Base-by-base conservation (phyloP, 2,797 vertebrate genomes). In the Ciconia nigra region DNA sequence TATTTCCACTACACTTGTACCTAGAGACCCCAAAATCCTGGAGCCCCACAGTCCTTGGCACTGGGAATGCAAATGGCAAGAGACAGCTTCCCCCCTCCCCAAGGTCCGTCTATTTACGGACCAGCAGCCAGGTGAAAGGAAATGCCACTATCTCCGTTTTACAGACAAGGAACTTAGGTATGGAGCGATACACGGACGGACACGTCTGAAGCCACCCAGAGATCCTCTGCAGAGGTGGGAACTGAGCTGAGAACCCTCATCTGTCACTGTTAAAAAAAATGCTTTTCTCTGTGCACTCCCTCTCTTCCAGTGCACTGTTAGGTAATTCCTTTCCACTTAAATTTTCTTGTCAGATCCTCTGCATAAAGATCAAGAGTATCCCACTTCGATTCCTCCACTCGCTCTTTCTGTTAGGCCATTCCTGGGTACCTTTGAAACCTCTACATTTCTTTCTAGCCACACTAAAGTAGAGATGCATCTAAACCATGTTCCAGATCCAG, bases 171-270 rank as follows among this genome's bases (percentile, higher is more conserved):
- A 87, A 67, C 28, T 59, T 67, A 2, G 13, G 19, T 69, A 67
- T 2, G 8, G 54, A 71, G n/a, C 1, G 1, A 52, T n/a, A 77
- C 28, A 52, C 0, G 1, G 61, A 83, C 0, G 0, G 62, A 70
- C 3, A 6, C 1, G 9, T 35, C 37, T 7, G 2, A 93, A 83
- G 76, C 9, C 4, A 2, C 35, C 18, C 66, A 70, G 35, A 80
- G 44, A 73, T 52, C 28, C 12, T 58, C 54, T 51, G 46, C 28
- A 82, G 58, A 66, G 44, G 42, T 66, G 54, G 58, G 51, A 90
- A 57, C 54, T 31, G 35, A 94, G n/a, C 6, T 65, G 54, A 80
- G 61, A 78, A 77, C 18, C 14, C 37, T 46, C 44, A 51, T 37
- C 26, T 51, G n/a, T 15, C 33, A 69, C 42, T 28, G 31, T 65